Evolutionary conservation across 2,888 invertebrate species (phyloP), one percentile per base, ranked within the genome.

Genomic region (Tuberolachnus salignus): DNA sequence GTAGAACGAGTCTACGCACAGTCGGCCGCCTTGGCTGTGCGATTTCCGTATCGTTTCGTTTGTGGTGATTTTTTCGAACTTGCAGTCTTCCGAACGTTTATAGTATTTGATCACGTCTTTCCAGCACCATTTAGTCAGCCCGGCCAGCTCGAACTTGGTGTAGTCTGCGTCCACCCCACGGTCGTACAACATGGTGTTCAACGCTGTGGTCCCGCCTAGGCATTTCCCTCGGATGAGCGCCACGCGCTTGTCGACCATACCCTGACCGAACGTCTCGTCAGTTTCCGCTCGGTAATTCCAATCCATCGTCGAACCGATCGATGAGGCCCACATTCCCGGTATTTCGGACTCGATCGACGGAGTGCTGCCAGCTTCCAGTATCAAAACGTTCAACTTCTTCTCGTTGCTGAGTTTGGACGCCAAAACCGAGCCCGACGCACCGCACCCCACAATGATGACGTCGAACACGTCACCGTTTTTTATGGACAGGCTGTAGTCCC

Each of bases 91-190:
- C 0, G 85, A 84, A 82, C 86, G 86, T 82, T 84, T 85, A 82
- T 86, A 86, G 82, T 86, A 86, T 3, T 83, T 83, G 44, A 86
- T 82, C 14, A 85, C 83, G 34, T 84, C 83, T 21, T 85, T 83
- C 82, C 84, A 86, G 26, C 83, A 74, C 90, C 90, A 90, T 3
- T 89, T 89, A 1, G 86, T 85, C 81, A 88, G 88, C 4, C 89
- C 90, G 69, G 86, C 83, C 11, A 83, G 84, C 57, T 87, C 88
- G 89, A 90, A 93, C 85, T 83, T 88, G 86, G 93, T 91, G 86
- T 92, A 94, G 83, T 94, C 93, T 9, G 87, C 85, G 1, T 88
- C 88, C 83, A 89, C 88, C 0, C 90, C 90, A 66, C 90, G 85
- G 2, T 88, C 86, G 84, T 89, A 88, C 82, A 88, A 87, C 90